These are phyloP conservation scores for Polypterus bichir DNA, from an alignment of 2,113 vertebrate genomes.

Conservation along the genomic window DNA sequence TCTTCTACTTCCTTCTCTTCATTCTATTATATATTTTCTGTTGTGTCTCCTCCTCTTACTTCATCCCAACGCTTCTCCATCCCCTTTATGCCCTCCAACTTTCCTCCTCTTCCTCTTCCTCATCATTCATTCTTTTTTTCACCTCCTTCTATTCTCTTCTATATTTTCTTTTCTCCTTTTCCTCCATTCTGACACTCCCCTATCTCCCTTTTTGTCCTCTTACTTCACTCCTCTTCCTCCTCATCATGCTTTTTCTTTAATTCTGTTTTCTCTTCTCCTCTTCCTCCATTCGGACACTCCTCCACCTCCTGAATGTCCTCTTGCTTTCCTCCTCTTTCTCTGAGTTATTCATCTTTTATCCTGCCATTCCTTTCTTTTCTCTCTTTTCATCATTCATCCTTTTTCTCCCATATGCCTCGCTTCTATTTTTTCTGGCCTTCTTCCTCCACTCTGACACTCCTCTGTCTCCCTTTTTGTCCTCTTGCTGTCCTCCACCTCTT, in stretches of 20 bases:
- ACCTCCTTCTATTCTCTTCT: too few species aligned
- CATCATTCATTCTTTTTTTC: too few species aligned
- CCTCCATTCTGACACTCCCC: too few species aligned
- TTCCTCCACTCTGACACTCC: conserved; percentile 21
- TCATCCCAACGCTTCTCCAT: not conserved
- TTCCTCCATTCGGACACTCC: too few species aligned
- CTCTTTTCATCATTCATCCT: not conserved
- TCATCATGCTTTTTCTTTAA: not conserved
- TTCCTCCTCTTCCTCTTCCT: not conserved
- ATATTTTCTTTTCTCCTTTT: too few species aligned
- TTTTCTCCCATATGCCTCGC: conserved; percentile 29
- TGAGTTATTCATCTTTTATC: not conserved
- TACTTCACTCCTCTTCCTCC: not conserved
- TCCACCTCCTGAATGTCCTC: not conserved
- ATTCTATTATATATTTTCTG: not conserved
- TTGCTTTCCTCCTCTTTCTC: not conserved
- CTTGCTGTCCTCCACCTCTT: too few species aligned
- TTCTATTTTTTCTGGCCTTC: not conserved
- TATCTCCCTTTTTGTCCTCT: not conserved
- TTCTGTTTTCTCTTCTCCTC: not conserved
- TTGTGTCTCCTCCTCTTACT: too few species aligned
- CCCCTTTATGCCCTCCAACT: not conserved
- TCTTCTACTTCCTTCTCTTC: conserved; percentile 18
- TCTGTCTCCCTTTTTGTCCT: too few species aligned
- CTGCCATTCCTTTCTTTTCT: conserved; percentile 11